These are phyloP conservation scores for Scortum barcoo DNA, from an alignment of 2,113 vertebrate genomes.

Conservation along the genomic window DNA sequence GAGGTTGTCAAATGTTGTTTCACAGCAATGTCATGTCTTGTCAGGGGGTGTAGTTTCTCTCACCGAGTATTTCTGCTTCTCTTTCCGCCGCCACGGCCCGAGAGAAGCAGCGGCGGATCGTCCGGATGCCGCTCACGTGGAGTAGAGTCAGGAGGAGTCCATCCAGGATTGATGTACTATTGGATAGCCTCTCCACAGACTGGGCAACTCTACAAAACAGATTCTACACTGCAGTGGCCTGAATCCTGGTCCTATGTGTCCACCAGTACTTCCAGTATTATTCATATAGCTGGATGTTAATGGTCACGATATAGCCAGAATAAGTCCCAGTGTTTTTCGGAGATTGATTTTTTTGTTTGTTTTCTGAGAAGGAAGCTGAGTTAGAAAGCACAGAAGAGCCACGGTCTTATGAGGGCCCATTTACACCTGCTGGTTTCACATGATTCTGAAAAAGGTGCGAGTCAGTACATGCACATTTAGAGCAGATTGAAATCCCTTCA, in stretches of 20 bases:
- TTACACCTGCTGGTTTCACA: background rate
- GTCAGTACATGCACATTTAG: background rate
- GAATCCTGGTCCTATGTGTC: background rate
- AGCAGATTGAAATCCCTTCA: background rate
- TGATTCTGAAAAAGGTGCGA: background rate
- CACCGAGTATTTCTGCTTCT: background rate
- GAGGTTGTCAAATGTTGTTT: constrained; percentile 54
- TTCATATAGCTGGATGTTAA: background rate
- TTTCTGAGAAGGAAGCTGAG: no score
- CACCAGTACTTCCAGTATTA: no score
- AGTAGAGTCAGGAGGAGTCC: background rate
- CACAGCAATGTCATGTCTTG: constrained; percentile 35
- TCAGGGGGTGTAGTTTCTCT: constrained; percentile 30
- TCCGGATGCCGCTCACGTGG: background rate
- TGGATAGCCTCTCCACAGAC: background rate
- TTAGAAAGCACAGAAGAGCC: background rate
- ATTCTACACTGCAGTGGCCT: background rate
- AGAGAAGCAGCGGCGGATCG: constrained; percentile 4
- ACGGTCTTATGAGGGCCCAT: no score
- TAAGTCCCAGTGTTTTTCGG: background rate
- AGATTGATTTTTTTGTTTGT: background rate
- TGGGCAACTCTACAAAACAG: background rate
- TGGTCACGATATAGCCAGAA: background rate
- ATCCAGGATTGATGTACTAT: background rate
- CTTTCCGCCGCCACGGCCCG: background rate